Evolutionary conservation across 2,888 invertebrate species (phyloP), one percentile per base, ranked within the genome.

Genomic region (Dendrolimus pini): DNA sequence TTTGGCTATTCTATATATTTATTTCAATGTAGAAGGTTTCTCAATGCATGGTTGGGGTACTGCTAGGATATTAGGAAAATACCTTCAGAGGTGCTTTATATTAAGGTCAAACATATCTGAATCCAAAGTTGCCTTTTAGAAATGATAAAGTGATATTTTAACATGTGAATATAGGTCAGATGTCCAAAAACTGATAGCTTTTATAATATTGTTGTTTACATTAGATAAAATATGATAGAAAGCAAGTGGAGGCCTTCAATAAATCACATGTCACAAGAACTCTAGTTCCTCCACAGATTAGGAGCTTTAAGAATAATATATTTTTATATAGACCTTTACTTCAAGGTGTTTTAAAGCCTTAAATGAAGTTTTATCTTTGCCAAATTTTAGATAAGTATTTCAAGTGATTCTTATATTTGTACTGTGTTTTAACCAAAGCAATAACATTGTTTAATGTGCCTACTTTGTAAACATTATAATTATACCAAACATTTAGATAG

Each of bases 51-150:
- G 83, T 82, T 80, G 83, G 79, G 79, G 77, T 82, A 80, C 72
- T 72, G 70, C 71, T 82, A 82, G 77, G 74, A 63, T 80, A 74
- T 75, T 83, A 83, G 81, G 71, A 72, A 80, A 83, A 83, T 82
- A 82, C 85, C 82, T 85, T 81, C 71, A 72, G 77, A 85, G 91
- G 91, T 91, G 91, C 91, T 89, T 72, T 89, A 87, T 73, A 78
- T 75, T 85, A 83, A 81, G 77, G 77, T 85, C 76, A 82, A 80
- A 83, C 86, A 89, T 89, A 89, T 90, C 89, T 87, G 75, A 77
- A 85, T 80, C 82, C 83, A 84, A 87, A 82, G 89, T 89, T 91
- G 91, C 91, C 91, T 91, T 91, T 82, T 87, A 88, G 85, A 87
- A 86, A 87, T 83, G 83, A 85, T 87, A 83, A 79, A 84, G 83